A percentile compares a stretch with the other conserved stretches of the same genome.
These are phyloP conservation scores for Cephalotes varians DNA, from an alignment of 2,888 invertebrate genomes.

Conservation along the genomic window DNA sequence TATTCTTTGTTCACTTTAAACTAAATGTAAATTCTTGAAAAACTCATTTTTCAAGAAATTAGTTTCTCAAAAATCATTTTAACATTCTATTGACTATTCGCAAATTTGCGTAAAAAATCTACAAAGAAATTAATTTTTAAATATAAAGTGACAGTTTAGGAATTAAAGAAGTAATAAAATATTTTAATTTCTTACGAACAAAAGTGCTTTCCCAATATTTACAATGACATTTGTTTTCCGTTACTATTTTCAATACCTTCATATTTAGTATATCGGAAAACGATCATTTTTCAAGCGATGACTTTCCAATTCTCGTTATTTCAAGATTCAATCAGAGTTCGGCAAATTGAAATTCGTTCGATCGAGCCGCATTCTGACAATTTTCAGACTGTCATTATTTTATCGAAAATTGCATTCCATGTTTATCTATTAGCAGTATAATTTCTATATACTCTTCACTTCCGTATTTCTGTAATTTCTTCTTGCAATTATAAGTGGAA, in stretches of 20 bases:
- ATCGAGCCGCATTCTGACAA: conserved; percentile 27
- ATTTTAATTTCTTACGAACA: conserved; percentile 12
- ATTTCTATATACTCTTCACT: background rate
- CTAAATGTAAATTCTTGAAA: background rate
- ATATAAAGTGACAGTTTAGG: background rate
- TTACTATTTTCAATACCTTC: conserved; percentile 23
- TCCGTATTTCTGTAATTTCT: background rate
- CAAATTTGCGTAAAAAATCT: background rate
- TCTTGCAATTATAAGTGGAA: background rate
- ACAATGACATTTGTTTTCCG: background rate
- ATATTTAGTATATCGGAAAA: conserved; percentile 46
- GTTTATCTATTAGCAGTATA: conserved; percentile 23
- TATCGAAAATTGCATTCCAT: conserved; percentile 29
- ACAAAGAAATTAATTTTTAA: background rate
- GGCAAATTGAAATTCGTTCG: conserved; percentile 44
- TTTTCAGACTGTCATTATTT: conserved; percentile 45
- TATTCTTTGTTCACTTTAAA: background rate
- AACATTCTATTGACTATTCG: background rate
- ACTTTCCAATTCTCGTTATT: conserved; percentile 53
- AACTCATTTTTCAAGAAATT: background rate
- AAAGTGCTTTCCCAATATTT: background rate
- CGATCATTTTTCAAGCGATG: conserved; percentile 53
- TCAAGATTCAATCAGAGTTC: conserved; percentile 52
- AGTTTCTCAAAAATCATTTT: background rate
- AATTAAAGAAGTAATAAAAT: background rate